phyloP scores from a whole-genome alignment of 2,888 invertebrate genomes.

The Drosophila quinaria region DNA sequence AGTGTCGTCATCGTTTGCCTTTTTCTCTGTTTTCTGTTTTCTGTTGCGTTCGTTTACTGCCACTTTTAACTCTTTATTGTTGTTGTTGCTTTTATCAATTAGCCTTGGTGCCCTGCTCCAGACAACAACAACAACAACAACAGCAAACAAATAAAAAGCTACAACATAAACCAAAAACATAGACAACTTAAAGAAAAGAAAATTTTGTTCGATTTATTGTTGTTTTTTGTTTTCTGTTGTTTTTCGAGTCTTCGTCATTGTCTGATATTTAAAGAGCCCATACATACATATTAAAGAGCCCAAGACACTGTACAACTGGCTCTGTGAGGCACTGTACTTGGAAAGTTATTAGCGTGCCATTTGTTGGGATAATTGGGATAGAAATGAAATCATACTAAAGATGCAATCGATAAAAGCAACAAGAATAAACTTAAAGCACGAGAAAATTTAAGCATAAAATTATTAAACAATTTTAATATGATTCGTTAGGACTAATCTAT shows the following conservation, averaged over 20 bases:
- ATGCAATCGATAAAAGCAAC: not conserved
- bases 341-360: constrained; percentile 66
- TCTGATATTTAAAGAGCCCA: constrained; percentile 73
- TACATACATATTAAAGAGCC: too few relatives aligned
- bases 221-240: constrained; percentile 23
- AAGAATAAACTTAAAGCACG: not conserved
- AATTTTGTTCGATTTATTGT: constrained; percentile 59
- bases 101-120: constrained; percentile 74
- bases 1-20: constrained; percentile 72
- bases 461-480: not conserved
- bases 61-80: constrained; percentile 18
- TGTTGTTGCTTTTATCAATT: constrained; percentile 74
- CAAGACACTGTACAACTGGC: constrained; percentile 42
- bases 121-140: constrained; percentile 49
- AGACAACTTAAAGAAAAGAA: constrained; percentile 49
- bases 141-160: constrained; percentile 19
- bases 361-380: constrained; percentile 29
- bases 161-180: constrained; percentile 32
- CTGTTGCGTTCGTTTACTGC: constrained; percentile 19
- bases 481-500: not conserved
- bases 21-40: constrained; percentile 13
- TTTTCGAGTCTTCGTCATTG: constrained; percentile 27
- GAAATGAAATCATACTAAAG: not conserved
- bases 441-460: not conserved
- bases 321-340: constrained; percentile 57